Evolutionary conservation across 2,113 vertebrate species (phyloP).

Genomic region (Centrocercus urophasianus): DNA sequence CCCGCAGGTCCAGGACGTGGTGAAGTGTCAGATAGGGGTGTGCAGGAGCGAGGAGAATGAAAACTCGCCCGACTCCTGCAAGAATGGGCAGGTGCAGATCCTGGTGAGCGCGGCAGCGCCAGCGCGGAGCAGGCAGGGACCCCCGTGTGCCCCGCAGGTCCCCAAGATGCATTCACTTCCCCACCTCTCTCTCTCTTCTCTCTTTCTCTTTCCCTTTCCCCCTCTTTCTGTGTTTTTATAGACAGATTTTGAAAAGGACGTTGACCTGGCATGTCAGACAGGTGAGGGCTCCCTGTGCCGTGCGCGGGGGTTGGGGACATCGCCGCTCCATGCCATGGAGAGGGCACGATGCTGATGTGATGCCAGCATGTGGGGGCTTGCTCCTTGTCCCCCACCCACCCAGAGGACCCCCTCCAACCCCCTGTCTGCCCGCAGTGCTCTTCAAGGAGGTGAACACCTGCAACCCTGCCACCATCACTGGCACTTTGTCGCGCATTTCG

Average conservation of each 20-base stretch:
- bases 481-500: constrained; percentile 95
- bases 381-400: neutral
- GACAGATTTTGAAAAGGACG: constrained; percentile 99
- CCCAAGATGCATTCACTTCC: constrained; percentile 61
- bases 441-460: constrained; percentile 98
- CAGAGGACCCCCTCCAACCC: accelerated
- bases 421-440: constrained; percentile 81
- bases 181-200: constrained; percentile 12
- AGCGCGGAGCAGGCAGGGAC: neutral
- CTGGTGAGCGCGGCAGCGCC: constrained; percentile 86
- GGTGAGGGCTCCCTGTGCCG: constrained; percentile 79
- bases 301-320: neutral
- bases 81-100: constrained; percentile 99
- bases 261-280: constrained; percentile 98
- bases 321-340: accelerated
- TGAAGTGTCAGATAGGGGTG: constrained; percentile 94
- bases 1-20: constrained; percentile 93
- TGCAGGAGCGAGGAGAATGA: constrained; percentile 95
- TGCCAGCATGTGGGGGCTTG: accelerated
- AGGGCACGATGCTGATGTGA: accelerated
- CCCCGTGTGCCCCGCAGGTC: neutral
- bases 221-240: constrained; percentile 78
- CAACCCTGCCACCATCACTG: constrained; percentile 96
- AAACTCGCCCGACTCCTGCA: constrained; percentile 98
- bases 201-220: constrained; percentile 39